Percentiles rank a stretch among this genome's conserved stretches.
phyloP scores from a whole-genome alignment of 2,113 vertebrate genomes.

The Ploceus nigricollis region DNA sequence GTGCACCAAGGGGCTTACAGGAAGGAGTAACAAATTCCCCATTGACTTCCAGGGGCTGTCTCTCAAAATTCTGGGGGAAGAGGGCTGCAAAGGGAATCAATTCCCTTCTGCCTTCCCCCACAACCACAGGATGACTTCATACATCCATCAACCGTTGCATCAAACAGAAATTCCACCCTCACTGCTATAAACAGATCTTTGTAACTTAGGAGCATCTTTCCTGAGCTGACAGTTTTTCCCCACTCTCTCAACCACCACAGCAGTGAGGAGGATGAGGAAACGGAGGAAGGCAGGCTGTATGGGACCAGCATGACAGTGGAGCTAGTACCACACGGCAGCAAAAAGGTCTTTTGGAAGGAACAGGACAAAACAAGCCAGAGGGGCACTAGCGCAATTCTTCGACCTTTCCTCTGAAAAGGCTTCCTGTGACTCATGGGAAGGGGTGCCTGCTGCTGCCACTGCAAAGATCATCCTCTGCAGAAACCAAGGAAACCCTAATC shows the following conservation, averaged over 20 bases:
- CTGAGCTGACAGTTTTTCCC: not conserved
- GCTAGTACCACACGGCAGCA: accelerated
- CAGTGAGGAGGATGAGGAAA: not conserved
- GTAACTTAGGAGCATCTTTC: not conserved
- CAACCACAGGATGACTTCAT: not conserved
- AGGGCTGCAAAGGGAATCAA: not conserved
- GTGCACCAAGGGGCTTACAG: not conserved
- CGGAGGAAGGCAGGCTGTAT: not conserved
- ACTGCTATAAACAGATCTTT: not conserved
- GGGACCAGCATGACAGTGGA: not conserved
- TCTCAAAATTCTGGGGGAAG: not conserved
- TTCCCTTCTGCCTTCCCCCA: not conserved
- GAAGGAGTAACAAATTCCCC: not conserved
- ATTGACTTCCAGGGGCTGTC: not conserved
- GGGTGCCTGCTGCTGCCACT: slow-evolving; percentile 25
- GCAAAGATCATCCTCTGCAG: slow-evolving; percentile 12
- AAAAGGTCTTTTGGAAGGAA: not conserved
- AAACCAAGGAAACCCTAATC: slow-evolving; percentile 18
- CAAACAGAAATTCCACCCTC: not conserved
- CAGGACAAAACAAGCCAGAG: not conserved
- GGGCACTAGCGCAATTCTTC: not conserved
- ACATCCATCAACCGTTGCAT: not conserved
- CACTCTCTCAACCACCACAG: not conserved
- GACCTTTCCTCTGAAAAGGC: not conserved
- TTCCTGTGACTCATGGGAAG: slow-evolving; percentile 13